These are phyloP conservation scores for Cryptocheilus praepositus DNA, from an alignment of 2,888 invertebrate genomes.

Conservation along the genomic window DNA sequence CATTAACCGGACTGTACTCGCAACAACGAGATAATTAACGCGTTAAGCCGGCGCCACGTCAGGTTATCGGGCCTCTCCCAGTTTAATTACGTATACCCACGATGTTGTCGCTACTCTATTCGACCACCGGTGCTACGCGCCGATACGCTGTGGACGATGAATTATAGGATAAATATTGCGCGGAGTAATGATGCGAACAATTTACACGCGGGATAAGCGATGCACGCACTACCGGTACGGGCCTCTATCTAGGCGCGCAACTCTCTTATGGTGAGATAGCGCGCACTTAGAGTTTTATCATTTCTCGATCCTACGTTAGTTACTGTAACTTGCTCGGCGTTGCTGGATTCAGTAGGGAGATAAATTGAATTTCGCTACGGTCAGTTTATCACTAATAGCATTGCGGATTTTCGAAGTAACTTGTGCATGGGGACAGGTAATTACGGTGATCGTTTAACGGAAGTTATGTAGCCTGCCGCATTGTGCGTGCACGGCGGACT, in stretches of 20 bases:
- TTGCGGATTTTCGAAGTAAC: not conserved
- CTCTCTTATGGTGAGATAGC: too few relatives aligned
- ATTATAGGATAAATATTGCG: not conserved
- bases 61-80: slow-evolving; percentile 54
- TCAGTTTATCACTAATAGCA: too few relatives aligned
- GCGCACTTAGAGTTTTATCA: too few relatives aligned
- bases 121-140: slow-evolving; percentile 50
- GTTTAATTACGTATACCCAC: slow-evolving; percentile 59
- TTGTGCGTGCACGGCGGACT: too few relatives aligned
- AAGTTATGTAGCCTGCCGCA: too few relatives aligned
- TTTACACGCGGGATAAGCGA: not conserved
- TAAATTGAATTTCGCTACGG: too few relatives aligned
- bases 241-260: too few relatives aligned
- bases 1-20: slow-evolving; percentile 56
- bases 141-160: slow-evolving; percentile 4
- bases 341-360: not conserved
- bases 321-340: not conserved
- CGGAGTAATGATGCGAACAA: not conserved
- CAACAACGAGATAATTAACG: slow-evolving; percentile 61
- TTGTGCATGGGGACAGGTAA: not conserved
- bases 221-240: too few relatives aligned
- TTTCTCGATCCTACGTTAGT: too few relatives aligned
- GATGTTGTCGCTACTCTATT: slow-evolving; percentile 52
- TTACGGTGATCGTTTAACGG: too few relatives aligned
- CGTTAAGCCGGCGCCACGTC: slow-evolving; percentile 55